Percentiles rank a stretch among this genome's conserved stretches.
phyloP scores from a whole-genome alignment of 2,888 invertebrate genomes.

The Calliphora vomitoria region DNA sequence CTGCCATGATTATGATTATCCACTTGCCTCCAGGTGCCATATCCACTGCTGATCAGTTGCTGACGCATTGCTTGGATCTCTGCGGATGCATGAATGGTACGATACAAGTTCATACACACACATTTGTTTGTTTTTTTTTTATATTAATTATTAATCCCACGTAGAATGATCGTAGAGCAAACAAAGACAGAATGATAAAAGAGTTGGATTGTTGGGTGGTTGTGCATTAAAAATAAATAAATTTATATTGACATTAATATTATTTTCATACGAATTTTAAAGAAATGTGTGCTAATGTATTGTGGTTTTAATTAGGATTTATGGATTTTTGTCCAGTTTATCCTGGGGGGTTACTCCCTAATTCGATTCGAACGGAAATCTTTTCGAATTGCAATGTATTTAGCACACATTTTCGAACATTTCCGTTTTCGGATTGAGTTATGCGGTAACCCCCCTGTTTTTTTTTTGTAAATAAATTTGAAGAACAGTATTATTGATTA shows the following conservation, averaged over 20 bases:
- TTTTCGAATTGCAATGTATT: too few relatives aligned
- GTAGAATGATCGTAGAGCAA: slow-evolving; percentile 24
- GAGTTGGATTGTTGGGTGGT: slow-evolving; percentile 8
- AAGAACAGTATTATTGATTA: slow-evolving; percentile 44
- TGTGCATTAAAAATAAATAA: slow-evolving; percentile 44
- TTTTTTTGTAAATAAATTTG: neutral
- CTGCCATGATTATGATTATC: slow-evolving; percentile 73
- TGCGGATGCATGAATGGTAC: slow-evolving; percentile 67
- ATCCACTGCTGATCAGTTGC: slow-evolving; percentile 80
- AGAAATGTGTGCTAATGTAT: slow-evolving; percentile 37
- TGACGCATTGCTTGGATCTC: slow-evolving; percentile 84
- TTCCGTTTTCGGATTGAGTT: too few relatives aligned
- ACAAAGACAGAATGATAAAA: slow-evolving; percentile 36
- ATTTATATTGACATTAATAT: slow-evolving; percentile 18
- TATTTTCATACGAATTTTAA: slow-evolving; percentile 21
- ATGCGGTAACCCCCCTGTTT: too few relatives aligned
- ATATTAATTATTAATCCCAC: slow-evolving; percentile 6
- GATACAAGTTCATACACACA: neutral
- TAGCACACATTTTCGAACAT: too few relatives aligned
- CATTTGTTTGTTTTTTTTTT: slow-evolving; percentile 8
- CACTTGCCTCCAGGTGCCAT: slow-evolving; percentile 84
- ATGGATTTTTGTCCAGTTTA: slow-evolving; percentile 9
- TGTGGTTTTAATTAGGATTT: slow-evolving; percentile 26
- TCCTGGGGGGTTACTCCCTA: too few relatives aligned
- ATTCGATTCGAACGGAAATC: too few relatives aligned